phyloP scores from a whole-genome alignment of 1,140 invertebrate species.

The Cyclina sinensis region DNA sequence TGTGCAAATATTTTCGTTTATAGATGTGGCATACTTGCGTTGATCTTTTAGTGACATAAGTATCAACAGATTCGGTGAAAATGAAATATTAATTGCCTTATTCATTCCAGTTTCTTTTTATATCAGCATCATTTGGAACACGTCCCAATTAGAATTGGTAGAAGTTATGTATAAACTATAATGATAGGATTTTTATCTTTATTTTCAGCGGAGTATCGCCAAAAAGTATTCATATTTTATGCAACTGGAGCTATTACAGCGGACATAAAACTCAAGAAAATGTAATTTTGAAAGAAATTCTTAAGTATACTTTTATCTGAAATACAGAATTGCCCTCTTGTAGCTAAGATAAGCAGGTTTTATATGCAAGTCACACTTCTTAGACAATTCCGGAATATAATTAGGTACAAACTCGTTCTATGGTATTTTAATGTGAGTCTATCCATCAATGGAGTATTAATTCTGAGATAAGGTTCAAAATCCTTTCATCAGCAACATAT shows the following conservation, averaged over 20 bases:
- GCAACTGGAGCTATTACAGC: background rate
- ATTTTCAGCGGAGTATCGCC: background rate
- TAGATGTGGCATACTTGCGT: too few species aligned
- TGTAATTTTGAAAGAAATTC: background rate
- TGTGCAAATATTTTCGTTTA: too few species aligned
- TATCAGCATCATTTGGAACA: background rate
- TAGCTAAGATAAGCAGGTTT: slow-evolving; percentile 5
- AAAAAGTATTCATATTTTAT: background rate
- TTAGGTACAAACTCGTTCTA: slow-evolving; percentile 40
- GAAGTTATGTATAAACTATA: too few species aligned
- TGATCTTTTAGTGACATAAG: too few species aligned
- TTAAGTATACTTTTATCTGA: background rate
- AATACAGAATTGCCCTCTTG: slow-evolving; percentile 10
- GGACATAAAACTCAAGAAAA: background rate
- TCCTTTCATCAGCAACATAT: slow-evolving; percentile 58
- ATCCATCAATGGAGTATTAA: slow-evolving; percentile 64
- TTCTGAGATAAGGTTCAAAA: slow-evolving; percentile 28
- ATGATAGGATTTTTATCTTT: background rate
- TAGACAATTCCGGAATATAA: slow-evolving; percentile 38
- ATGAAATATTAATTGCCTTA: too few species aligned
- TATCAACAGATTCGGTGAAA: too few species aligned
- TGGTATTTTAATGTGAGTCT: slow-evolving; percentile 58
- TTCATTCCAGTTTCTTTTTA: too few species aligned
- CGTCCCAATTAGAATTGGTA: too few species aligned
- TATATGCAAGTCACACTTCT: slow-evolving; percentile 47